Conservation (phyloP, 2,113 vertebrate species). For the Glaucidium brasilianum region DNA sequence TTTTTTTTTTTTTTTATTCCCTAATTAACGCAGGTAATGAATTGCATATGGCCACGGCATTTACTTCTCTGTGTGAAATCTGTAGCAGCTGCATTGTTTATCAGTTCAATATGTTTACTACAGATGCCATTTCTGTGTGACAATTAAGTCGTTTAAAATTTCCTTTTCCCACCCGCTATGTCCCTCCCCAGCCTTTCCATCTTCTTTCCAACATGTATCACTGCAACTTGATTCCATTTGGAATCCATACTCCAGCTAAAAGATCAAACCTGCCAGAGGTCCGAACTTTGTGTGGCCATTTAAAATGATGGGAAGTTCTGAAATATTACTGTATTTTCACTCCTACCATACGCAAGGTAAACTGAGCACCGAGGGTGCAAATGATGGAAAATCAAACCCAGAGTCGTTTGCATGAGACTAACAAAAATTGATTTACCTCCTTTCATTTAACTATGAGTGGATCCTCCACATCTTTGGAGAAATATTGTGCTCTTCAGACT, state of each 20-base stretch:
- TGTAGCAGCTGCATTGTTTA: slow-evolving; percentile 61
- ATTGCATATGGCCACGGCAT: slow-evolving; percentile 54
- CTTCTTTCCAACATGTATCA: background rate
- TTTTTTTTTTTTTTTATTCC: background rate
- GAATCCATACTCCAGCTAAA: background rate
- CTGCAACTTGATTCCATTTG: background rate
- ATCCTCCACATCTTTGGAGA: slow-evolving; percentile 16
- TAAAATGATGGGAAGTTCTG: background rate
- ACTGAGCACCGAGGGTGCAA: background rate
- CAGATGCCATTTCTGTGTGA: slow-evolving; percentile 62
- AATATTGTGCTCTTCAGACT: slow-evolving; percentile 42
- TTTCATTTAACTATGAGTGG: slow-evolving; percentile 3
- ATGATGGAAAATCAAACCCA: background rate
- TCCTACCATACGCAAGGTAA: background rate
- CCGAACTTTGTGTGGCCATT: background rate
- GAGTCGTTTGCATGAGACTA: background rate
- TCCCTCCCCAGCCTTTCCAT: background rate
- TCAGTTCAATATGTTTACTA: slow-evolving; percentile 65
- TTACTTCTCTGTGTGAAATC: slow-evolving; percentile 64
- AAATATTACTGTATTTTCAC: background rate
- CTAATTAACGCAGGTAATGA: slow-evolving; percentile 66
- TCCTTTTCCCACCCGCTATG: slow-evolving; percentile 1
- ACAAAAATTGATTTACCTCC: slow-evolving; percentile 3
- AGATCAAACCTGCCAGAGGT: background rate
- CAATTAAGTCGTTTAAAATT: slow-evolving; percentile 57